These are phyloP conservation scores for Podarcis raffonei DNA, from an alignment of 2,113 vertebrate genomes.

Conservation along the genomic window DNA sequence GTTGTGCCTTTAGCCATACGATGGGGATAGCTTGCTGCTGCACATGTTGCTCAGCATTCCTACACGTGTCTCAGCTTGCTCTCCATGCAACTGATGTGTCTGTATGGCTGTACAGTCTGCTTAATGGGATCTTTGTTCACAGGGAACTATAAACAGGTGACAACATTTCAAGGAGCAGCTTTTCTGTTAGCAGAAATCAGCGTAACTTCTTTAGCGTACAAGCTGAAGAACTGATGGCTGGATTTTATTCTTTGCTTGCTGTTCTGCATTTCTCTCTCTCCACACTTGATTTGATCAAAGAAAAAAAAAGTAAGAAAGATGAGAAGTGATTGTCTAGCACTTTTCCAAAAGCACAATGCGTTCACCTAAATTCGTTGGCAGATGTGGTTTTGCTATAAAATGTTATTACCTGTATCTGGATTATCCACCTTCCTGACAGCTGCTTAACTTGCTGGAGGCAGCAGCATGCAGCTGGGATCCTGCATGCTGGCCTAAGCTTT, in stretches of 20 bases:
- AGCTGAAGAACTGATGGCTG: not conserved
- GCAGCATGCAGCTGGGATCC: not conserved
- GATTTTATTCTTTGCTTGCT: not conserved
- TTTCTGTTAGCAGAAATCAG: not conserved
- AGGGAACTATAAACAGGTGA: not conserved
- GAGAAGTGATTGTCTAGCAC: not conserved
- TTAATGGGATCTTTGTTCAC: not conserved
- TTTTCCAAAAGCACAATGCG: not conserved
- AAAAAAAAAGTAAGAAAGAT: not conserved
- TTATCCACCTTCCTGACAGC: not conserved
- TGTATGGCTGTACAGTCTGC: not conserved
- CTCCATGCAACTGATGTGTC: not conserved
- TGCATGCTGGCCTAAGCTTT: not conserved
- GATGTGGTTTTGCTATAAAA: not conserved
- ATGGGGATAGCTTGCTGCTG: not conserved
- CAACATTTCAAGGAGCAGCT: not conserved
- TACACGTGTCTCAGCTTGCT: not conserved
- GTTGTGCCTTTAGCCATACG: not conserved
- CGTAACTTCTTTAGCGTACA: not conserved
- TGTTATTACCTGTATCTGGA: not conserved
- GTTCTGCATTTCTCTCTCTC: not conserved
- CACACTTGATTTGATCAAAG: not conserved
- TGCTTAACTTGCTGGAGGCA: not conserved
- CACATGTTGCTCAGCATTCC: not conserved
- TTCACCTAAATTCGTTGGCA: not conserved